Evolutionary conservation across 2,797 vertebrate species (phyloP).

Genomic region (Bovichtus variegatus): DNA sequence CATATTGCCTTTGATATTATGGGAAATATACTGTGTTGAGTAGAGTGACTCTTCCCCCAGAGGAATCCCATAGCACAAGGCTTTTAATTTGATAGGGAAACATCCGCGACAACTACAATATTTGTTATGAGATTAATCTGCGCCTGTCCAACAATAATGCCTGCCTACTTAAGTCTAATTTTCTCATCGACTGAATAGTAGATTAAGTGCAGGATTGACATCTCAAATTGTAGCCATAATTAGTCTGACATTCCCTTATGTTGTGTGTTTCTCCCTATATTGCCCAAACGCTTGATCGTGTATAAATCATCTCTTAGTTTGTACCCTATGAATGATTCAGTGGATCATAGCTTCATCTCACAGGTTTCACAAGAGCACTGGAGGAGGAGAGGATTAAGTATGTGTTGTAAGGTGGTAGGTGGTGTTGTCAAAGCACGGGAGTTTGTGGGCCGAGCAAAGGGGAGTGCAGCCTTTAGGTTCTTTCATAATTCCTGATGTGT

Average conservation of each 20-base stretch:
- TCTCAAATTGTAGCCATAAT: not conserved
- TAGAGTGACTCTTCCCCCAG: not conserved
- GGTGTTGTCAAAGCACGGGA: conserved; percentile 29
- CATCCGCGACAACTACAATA: not conserved
- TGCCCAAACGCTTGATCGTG: conserved; percentile 16
- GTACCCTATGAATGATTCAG: conserved; percentile 46
- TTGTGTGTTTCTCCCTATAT: conserved; percentile 18
- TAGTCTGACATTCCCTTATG: conserved; percentile 7
- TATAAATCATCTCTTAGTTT: conserved; percentile 50
- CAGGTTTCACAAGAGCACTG: conserved; percentile 20
- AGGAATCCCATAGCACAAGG: not conserved
- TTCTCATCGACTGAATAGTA: not conserved
- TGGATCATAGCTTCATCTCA: conserved; percentile 20
- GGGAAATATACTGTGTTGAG: not conserved
- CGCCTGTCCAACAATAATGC: not conserved
- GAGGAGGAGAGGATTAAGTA: not conserved
- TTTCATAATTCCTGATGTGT: conserved; percentile 20
- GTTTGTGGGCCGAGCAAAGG: not conserved
- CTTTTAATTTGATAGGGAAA: conserved; percentile 4
- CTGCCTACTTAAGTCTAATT: not conserved
- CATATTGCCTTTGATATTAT: not conserved
- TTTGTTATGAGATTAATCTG: conserved; percentile 4
- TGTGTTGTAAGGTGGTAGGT: not conserved
- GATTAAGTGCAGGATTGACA: conserved; percentile 7
- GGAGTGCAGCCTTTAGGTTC: conserved; percentile 15